phyloP scores from a whole-genome alignment of 1,140 invertebrate genomes.

The Cherax destructor region DNA sequence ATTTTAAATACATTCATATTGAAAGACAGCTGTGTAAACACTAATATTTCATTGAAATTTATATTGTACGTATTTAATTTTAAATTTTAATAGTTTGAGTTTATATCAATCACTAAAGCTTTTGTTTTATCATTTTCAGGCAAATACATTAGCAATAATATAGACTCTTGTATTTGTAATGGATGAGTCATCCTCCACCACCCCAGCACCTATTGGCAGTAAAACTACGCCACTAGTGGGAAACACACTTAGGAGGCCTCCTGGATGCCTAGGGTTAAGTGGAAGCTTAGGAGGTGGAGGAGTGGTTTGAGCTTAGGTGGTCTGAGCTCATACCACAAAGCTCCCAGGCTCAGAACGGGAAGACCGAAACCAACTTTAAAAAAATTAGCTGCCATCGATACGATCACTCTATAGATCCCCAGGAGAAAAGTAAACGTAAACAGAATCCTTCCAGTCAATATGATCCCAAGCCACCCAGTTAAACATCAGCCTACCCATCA shows the following conservation, averaged over 20 bases:
- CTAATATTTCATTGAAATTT: no score
- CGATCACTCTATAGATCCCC: slow-evolving; percentile 81
- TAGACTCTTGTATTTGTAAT: slow-evolving; percentile 40
- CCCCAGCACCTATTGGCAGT: slow-evolving; percentile 64
- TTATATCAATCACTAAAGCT: no score
- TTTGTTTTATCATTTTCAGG: background rate
- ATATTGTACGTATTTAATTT: no score
- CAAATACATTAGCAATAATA: background rate
- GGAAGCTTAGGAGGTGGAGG: slow-evolving; percentile 5
- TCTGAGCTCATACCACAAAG: slow-evolving; percentile 75
- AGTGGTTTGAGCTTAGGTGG: slow-evolving; percentile 16
- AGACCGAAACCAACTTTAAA: slow-evolving; percentile 79
- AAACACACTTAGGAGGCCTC: slow-evolving; percentile 39
- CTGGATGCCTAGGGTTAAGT: slow-evolving; percentile 46
- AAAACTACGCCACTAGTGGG: slow-evolving; percentile 67
- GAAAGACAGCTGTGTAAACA: no score
- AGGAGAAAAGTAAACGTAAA: slow-evolving; percentile 85
- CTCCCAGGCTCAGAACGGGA: slow-evolving; percentile 77
- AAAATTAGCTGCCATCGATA: slow-evolving; percentile 84
- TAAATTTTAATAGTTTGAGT: no score
- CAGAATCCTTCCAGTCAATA: slow-evolving; percentile 81
- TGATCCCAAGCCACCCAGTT: slow-evolving; percentile 57
- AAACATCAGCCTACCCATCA: slow-evolving; percentile 27
- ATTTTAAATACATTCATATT: no score
- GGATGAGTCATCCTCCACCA: slow-evolving; percentile 34